phyloP scores from a whole-genome alignment of 53 echinoderm and acorn worm species.

The Arbacia lixula region DNA sequence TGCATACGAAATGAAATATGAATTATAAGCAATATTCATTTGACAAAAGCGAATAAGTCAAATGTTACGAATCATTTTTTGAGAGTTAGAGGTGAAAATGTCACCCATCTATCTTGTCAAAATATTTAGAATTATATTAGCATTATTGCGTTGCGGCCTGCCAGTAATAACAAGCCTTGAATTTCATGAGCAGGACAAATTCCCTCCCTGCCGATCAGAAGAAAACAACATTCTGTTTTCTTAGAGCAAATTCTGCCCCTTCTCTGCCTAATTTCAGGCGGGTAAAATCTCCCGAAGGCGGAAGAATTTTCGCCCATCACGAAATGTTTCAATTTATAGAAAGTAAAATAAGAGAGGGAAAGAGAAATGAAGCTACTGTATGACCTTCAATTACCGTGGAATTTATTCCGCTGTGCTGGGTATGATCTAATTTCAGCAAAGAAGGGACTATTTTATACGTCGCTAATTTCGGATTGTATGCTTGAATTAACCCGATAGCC shows the following conservation, averaged over 20 bases:
- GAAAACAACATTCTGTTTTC: background rate
- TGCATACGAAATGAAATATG: too few species aligned
- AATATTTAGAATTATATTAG: too few species aligned
- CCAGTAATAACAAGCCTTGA: constrained; percentile 29
- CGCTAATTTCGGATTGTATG: background rate
- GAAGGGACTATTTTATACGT: background rate
- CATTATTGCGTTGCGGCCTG: too few species aligned
- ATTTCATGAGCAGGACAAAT: constrained; percentile 30
- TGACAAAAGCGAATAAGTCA: too few species aligned
- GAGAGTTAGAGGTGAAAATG: too few species aligned
- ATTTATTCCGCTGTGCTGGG: background rate
- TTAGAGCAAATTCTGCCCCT: background rate
- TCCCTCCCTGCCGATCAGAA: background rate
- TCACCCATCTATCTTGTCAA: too few species aligned
- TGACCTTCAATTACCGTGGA: constrained; percentile 36
- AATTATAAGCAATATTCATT: too few species aligned
- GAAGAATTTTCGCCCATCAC: too few species aligned
- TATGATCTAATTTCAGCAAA: background rate
- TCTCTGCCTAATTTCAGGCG: background rate
- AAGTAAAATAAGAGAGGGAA: too few species aligned
- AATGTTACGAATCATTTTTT: too few species aligned
- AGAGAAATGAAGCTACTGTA: background rate
- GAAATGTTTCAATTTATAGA: too few species aligned
- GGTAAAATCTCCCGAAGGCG: too few species aligned
- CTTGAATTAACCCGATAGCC: background rate